Evolutionary conservation across 2,797 vertebrate species (phyloP), one percentile per base, ranked within the genome.

Genomic region (Heterohyrax brucei): DNA sequence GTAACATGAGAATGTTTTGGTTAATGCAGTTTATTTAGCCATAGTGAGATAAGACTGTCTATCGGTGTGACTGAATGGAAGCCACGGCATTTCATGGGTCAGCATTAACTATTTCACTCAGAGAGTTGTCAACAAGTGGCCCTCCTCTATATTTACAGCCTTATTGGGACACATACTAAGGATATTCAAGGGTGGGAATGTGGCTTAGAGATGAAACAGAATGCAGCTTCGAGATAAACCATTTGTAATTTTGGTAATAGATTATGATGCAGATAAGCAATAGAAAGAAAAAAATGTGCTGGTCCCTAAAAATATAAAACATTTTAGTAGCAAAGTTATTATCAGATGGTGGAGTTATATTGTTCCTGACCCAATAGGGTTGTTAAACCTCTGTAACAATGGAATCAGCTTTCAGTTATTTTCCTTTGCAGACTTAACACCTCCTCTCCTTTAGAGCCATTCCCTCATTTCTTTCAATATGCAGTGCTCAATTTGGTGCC

Each of bases 1-100:
- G 68, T 90, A 95, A 95, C 50, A n/a, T 95, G 81, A 94, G 93
- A 96, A 95, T 94, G 91, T 96, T 96, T 95, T 97, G 94, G 93
- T 85, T 91, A 92, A 56, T 87, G 83, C 21, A 81, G 50, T 62
- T 78, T 91, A 94, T 92, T 96, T 87, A 93, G 48, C 89, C 92
- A 89, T 59, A 84, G 14, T 50, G 90, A 91, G 64, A 48, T 73
- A 30, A 72, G 62, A 46, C 77, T 92, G 78, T 64, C 68, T 83
- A 18, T 82, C 62, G 39, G 21, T 75, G 22, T 39, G 82, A 78
- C 0, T 62, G 90, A 16, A 26, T 14, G 66, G 50, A 64, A 4
- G 59, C 30, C 50, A 30, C 50, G 26, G 10, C 9, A 28, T 70
- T 48, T 21, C 10, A 22, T 4, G 64, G 78, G 61, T 92, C 53